These are phyloP conservation scores for Diorhabda sublineata DNA, from an alignment of 1,140 invertebrate genomes.

Conservation along the genomic window DNA sequence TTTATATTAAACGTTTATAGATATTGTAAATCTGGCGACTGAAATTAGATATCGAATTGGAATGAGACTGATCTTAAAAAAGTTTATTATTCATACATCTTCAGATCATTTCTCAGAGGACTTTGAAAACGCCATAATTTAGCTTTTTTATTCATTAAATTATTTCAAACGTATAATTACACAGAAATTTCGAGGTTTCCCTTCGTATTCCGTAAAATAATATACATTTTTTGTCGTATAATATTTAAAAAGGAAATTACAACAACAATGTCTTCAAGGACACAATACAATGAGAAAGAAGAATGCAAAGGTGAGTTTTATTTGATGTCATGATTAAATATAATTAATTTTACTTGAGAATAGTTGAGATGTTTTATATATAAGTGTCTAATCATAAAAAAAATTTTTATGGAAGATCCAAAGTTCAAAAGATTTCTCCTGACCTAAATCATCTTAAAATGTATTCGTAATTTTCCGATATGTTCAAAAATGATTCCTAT, in stretches of 20 bases:
- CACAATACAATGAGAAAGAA: slow-evolving; percentile 23
- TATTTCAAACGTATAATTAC: too few species aligned
- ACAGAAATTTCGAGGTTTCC: background rate
- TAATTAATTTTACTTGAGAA: too few species aligned
- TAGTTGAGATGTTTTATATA: too few species aligned
- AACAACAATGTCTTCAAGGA: slow-evolving; percentile 27
- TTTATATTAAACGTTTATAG: slow-evolving; percentile 6
- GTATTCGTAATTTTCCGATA: too few species aligned
- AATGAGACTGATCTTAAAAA: slow-evolving; percentile 44
- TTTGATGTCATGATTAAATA: background rate
- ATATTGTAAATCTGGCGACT: slow-evolving; percentile 43
- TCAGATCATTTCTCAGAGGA: slow-evolving; percentile 45
- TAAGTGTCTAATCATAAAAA: too few species aligned
- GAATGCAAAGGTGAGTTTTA: slow-evolving; percentile 28
- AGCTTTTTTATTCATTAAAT: slow-evolving; percentile 1
- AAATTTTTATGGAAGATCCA: too few species aligned
- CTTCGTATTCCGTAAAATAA: background rate
- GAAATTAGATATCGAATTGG: slow-evolving; percentile 46
- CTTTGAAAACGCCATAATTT: background rate
- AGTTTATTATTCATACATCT: slow-evolving; percentile 45
- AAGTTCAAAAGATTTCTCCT: too few species aligned
- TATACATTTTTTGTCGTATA: too few species aligned
- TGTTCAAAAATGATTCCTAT: too few species aligned
- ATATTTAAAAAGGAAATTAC: too few species aligned
- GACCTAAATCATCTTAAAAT: too few species aligned